These are phyloP conservation scores for Acanthornis magna DNA, from an alignment of 2,797 vertebrate species.

Conservation along the genomic window DNA sequence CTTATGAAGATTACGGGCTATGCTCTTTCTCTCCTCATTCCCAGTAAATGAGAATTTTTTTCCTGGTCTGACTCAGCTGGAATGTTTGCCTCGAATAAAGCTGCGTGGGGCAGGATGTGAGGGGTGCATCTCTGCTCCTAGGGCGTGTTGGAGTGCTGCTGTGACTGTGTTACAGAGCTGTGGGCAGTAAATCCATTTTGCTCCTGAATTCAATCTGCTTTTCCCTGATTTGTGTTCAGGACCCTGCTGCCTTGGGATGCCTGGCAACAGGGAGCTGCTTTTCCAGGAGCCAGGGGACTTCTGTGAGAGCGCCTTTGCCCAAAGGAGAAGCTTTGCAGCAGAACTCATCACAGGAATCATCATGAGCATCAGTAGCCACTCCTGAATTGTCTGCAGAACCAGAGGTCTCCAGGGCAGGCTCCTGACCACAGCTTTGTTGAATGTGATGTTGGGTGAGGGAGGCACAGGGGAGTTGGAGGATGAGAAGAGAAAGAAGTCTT, in stretches of 20 bases:
- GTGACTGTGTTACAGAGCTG: not conserved
- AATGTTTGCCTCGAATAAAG: not conserved
- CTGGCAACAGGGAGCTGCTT: not conserved
- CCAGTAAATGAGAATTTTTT: not conserved
- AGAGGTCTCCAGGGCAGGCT: not conserved
- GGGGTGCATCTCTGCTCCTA: not conserved
- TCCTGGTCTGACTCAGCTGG: not conserved
- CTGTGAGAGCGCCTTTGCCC: not conserved
- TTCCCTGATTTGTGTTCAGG: not conserved
- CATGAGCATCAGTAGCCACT: rapidly evolving
- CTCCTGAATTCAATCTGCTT: not conserved
- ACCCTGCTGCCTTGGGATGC: not conserved
- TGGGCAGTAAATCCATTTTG: not conserved
- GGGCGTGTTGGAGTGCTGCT: not conserved
- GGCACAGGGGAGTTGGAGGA: not conserved
- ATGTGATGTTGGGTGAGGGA: not conserved
- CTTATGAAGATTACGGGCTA: not conserved
- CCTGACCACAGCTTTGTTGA: not conserved
- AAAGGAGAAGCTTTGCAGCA: not conserved
- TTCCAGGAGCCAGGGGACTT: not conserved
- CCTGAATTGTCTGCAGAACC: not conserved
- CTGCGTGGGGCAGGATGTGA: not conserved
- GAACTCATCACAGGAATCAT: not conserved
- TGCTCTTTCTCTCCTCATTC: not conserved
- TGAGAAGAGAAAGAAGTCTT: not conserved